Evolutionary conservation across 2,113 vertebrate species (phyloP).

Genomic region (Phalacrocorax brasilianus): DNA sequence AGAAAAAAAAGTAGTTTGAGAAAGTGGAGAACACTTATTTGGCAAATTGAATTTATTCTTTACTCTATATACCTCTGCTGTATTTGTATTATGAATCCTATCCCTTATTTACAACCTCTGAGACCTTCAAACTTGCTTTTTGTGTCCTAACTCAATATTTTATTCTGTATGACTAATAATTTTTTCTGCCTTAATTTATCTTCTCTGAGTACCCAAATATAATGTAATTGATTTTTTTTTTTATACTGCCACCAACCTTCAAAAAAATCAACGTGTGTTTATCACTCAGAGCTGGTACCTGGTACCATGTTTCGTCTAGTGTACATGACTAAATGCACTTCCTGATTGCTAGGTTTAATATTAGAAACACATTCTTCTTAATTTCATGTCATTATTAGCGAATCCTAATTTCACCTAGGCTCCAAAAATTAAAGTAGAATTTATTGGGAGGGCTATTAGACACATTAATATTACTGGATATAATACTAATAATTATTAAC

Average conservation of each 20-base stretch:
- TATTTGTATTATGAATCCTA: neutral
- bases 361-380: neutral
- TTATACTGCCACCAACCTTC: neutral
- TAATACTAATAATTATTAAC: neutral
- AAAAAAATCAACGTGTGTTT: accelerated
- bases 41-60: neutral
- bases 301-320: neutral
- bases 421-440: neutral
- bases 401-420: neutral
- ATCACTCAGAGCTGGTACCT: neutral
- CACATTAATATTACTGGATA: neutral
- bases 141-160: neutral
- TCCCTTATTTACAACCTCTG: neutral
- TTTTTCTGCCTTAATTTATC: neutral
- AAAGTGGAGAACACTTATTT: neutral
- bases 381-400: neutral
- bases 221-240: neutral
- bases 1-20: neutral
- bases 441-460: neutral
- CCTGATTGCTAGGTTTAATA: neutral
- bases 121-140: neutral
- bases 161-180: neutral
- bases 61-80: neutral
- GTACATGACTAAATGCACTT: neutral
- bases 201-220: neutral